Conservation (phyloP, 1,140 invertebrate species). For the Macrostomum lignano region DNA sequence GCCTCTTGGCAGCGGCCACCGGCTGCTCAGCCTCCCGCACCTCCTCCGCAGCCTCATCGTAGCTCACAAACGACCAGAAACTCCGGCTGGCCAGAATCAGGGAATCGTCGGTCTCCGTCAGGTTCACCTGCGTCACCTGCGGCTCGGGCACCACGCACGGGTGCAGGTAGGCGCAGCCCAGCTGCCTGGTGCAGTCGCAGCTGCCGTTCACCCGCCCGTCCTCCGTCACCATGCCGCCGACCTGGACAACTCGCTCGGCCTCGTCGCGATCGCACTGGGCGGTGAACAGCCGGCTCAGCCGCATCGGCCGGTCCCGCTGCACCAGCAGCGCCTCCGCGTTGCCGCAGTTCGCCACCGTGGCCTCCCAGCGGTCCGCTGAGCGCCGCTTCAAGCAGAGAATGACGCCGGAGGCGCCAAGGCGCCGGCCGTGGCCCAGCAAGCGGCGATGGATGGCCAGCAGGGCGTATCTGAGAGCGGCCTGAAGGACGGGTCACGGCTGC, state of each 20-base stretch:
- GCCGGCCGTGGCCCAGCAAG: constrained; percentile 18
- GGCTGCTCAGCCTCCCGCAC: constrained; percentile 18
- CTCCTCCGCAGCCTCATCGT: constrained; percentile 21
- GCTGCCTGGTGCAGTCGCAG: constrained; percentile 15
- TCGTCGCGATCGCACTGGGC: constrained; percentile 15
- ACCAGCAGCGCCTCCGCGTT: constrained; percentile 21
- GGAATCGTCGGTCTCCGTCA: constrained; percentile 17
- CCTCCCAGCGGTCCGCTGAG: constrained; percentile 8
- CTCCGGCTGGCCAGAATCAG: constrained; percentile 22
- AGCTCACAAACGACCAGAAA: constrained; percentile 18
- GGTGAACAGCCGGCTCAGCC: constrained; percentile 16
- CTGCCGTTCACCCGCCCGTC: constrained; percentile 21
- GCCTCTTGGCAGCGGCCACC: constrained; percentile 21
- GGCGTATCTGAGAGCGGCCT: no score
- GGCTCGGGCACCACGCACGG: constrained; percentile 23
- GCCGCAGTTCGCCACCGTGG: constrained; percentile 23
- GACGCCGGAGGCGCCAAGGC: constrained; percentile 17
- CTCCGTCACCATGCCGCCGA: constrained; percentile 25
- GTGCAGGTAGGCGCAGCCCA: constrained; percentile 21
- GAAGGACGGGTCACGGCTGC: no score
- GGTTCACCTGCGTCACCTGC: constrained; percentile 11
- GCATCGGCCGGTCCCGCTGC: constrained; percentile 13
- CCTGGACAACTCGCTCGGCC: constrained; percentile 15
- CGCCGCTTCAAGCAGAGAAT: constrained; percentile 15
- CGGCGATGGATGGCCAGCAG: no score